These are phyloP conservation scores for Pterocles gutturalis DNA, from an alignment of 2,113 vertebrate genomes.

Conservation along the genomic window DNA sequence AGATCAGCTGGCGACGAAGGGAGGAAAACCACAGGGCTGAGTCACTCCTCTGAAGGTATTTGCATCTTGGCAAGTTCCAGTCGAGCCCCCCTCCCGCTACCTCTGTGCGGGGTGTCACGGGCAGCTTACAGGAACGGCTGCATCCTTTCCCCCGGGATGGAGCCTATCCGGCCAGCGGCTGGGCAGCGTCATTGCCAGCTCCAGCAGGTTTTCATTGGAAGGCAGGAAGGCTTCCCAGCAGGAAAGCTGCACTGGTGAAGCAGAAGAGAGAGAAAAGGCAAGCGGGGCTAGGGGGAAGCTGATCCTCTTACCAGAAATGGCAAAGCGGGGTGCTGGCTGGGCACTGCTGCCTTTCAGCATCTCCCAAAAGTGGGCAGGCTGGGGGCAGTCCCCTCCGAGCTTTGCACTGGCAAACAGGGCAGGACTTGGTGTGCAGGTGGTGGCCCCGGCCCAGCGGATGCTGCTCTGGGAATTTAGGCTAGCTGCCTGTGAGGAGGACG, in stretches of 20 bases:
- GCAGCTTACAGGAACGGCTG: neutral
- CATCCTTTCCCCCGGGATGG: neutral
- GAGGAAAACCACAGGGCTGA: constrained; percentile 56
- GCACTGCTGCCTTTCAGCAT: neutral
- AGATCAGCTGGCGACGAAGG: neutral
- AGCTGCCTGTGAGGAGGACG: neutral
- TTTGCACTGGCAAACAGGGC: neutral
- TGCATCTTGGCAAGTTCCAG: constrained; percentile 13
- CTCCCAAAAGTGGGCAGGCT: neutral
- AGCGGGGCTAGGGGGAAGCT: neutral
- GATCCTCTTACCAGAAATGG: neutral
- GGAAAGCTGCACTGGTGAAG: neutral
- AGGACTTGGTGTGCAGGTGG: neutral
- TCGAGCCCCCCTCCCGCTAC: neutral
- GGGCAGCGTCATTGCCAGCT: neutral
- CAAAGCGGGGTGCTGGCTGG: fast-evolving
- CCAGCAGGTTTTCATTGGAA: neutral
- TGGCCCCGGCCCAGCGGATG: neutral
- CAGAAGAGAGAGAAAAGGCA: neutral
- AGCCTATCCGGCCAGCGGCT: neutral
- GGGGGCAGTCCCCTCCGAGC: fast-evolving
- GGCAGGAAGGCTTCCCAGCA: neutral
- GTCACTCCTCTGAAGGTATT: constrained; percentile 22
- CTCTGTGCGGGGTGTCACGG: neutral
- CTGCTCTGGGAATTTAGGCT: neutral